Evolutionary conservation across 2,113 vertebrate genomes (phyloP).

Genomic region (Zingel zingel): DNA sequence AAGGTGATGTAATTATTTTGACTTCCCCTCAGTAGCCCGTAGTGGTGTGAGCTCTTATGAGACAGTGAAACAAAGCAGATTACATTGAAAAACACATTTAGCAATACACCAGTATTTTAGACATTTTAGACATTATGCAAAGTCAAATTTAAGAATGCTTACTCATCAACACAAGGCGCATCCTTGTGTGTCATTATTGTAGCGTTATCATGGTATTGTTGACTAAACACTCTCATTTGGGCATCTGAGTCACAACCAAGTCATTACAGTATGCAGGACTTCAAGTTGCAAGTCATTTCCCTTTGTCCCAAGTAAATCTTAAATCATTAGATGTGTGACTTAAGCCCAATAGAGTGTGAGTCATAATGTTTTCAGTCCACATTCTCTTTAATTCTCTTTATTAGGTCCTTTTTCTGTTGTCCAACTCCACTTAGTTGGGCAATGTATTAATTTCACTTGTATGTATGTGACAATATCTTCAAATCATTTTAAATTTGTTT

Average conservation of each 20-base stretch:
- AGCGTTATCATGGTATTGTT: constrained; percentile 37
- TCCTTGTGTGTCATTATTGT: constrained; percentile 30
- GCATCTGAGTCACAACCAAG: constrained; percentile 53
- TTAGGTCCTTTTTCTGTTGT: background rate
- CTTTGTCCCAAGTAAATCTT: constrained; percentile 31
- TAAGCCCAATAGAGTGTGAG: constrained; percentile 35
- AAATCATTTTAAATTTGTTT: background rate
- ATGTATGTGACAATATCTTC: background rate
- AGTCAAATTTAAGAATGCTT: background rate
- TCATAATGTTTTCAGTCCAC: constrained; percentile 27
- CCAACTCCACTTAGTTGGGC: background rate
- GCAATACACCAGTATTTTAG: constrained; percentile 12
- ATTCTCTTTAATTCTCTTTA: background rate
- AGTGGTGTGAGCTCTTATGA: constrained; percentile 55
- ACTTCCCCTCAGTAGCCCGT: constrained; percentile 58
- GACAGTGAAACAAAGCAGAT: constrained; percentile 35
- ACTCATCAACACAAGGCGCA: background rate
- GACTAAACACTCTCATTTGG: constrained; percentile 35
- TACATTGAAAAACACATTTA: constrained; percentile 25
- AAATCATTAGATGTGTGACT: constrained; percentile 38
- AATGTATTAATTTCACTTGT: background rate
- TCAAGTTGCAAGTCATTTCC: constrained; percentile 28
- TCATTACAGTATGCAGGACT: constrained; percentile 20
- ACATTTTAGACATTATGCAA: background rate
- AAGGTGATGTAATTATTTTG: constrained; percentile 72